Evolutionary conservation across 2,113 vertebrate species (phyloP).

Genomic region (Patagioenas fasciata): DNA sequence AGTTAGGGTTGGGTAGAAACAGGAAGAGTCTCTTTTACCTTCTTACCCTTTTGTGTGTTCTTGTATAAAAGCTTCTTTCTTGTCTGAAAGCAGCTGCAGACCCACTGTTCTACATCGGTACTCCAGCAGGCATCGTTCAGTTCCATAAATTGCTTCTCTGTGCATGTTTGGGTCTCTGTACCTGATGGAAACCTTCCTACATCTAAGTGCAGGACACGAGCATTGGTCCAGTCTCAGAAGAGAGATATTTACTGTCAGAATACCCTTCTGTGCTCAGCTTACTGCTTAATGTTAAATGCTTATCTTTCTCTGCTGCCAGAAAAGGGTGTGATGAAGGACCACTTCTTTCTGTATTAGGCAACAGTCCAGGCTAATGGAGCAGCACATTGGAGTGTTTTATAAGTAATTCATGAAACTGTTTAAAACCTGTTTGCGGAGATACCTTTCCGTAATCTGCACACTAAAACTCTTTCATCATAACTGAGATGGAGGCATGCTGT

Average conservation of each 20-base stretch:
- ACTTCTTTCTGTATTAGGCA: not conserved
- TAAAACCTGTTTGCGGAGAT: slow-evolving; percentile 26
- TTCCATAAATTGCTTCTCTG: not conserved
- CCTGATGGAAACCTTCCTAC: not conserved
- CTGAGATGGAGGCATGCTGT: not conserved
- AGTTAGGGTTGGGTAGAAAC: not conserved
- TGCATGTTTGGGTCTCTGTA: not conserved
- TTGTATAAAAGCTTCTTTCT: not conserved
- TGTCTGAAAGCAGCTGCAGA: not conserved
- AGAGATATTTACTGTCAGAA: not conserved
- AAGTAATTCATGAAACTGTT: slow-evolving; percentile 52
- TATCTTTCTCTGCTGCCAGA: not conserved
- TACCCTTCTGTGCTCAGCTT: not conserved
- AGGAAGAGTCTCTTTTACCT: not conserved
- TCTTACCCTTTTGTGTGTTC: not conserved
- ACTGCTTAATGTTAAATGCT: not conserved
- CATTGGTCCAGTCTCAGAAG: not conserved
- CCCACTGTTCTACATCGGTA: rapidly evolving
- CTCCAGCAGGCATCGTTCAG: not conserved
- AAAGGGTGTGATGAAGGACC: not conserved
- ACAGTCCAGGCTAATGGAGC: not conserved
- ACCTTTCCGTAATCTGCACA: not conserved
- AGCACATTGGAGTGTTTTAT: not conserved
- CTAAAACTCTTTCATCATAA: slow-evolving; percentile 43
- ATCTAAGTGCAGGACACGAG: not conserved